phyloP scores from a whole-genome alignment of 2,888 invertebrate genomes.

The Chrysolina haemoptera region DNA sequence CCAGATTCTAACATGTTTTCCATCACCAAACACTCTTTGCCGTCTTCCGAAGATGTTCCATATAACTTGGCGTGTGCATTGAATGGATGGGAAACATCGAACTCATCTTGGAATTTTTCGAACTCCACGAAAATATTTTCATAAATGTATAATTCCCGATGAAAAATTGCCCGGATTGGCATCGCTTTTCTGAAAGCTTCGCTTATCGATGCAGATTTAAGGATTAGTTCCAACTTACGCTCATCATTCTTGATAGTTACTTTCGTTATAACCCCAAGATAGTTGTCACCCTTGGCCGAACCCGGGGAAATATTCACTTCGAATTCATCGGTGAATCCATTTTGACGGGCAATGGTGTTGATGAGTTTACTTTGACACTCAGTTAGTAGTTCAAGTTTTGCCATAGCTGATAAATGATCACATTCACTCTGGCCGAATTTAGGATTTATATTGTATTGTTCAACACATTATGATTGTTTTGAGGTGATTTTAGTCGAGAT shows the following conservation, averaged over 20 bases:
- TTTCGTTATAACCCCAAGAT: conserved; percentile 52
- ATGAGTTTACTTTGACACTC: conserved; percentile 23
- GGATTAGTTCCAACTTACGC: conserved; percentile 51
- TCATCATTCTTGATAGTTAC: conserved; percentile 39
- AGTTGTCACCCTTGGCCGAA: conserved; percentile 50
- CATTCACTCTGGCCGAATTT: neutral
- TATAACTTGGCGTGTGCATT: conserved; percentile 36
- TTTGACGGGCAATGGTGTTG: conserved; percentile 24
- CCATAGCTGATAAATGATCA: neutral
- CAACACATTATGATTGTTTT: too few species aligned
- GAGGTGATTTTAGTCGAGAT: too few species aligned
- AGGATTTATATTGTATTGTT: neutral
- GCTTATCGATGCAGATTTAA: conserved; percentile 58
- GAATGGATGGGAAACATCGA: conserved; percentile 26
- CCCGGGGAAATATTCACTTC: conserved; percentile 24
- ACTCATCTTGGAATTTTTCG: conserved; percentile 55
- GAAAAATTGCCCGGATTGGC: conserved; percentile 52
- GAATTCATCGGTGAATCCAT: conserved; percentile 31
- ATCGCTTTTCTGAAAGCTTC: conserved; percentile 51
- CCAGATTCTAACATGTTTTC: conserved; percentile 57
- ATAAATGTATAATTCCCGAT: conserved; percentile 59
- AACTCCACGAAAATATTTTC: conserved; percentile 51
- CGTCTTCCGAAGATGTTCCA: conserved; percentile 34
- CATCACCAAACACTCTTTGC: conserved; percentile 53
- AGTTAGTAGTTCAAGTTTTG: neutral